These are phyloP conservation scores for Hydropsyche betteni DNA, from an alignment of 2,888 invertebrate genomes.

Conservation along the genomic window DNA sequence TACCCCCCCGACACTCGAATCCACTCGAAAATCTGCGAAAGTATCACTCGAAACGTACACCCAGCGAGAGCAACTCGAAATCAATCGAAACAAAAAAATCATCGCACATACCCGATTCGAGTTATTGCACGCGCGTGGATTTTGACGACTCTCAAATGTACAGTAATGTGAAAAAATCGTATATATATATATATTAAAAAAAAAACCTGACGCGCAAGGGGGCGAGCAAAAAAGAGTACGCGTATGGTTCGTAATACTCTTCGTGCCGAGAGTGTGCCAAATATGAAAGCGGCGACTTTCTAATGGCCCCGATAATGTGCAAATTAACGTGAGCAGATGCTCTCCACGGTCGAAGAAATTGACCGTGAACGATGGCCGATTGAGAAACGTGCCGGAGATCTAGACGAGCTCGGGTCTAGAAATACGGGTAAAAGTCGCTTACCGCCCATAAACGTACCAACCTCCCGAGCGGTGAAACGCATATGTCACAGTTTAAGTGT, in stretches of 20 bases:
- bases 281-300: conserved; percentile 42
- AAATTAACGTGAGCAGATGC: conserved; percentile 32
- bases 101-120: no score
- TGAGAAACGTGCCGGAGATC: no score
- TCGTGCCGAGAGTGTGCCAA: conserved; percentile 34
- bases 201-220: neutral
- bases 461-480: no score
- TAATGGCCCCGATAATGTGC: conserved; percentile 40
- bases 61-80: no score
- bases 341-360: conserved; percentile 31
- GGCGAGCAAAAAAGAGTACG: neutral
- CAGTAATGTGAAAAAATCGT: no score
- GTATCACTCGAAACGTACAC: no score
- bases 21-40: neutral
- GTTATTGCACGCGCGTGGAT: no score
- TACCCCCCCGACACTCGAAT: neutral
- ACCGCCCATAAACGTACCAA: no score
- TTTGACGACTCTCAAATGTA: no score
- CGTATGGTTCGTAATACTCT: conserved; percentile 10
- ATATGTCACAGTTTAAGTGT: no score
- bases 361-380: conserved; percentile 7
- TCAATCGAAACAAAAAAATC: no score
- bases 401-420: neutral
- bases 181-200: neutral
- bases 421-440: no score